phyloP scores from a whole-genome alignment of 2,888 invertebrate species.

The Acanthosepion pharaonis region DNA sequence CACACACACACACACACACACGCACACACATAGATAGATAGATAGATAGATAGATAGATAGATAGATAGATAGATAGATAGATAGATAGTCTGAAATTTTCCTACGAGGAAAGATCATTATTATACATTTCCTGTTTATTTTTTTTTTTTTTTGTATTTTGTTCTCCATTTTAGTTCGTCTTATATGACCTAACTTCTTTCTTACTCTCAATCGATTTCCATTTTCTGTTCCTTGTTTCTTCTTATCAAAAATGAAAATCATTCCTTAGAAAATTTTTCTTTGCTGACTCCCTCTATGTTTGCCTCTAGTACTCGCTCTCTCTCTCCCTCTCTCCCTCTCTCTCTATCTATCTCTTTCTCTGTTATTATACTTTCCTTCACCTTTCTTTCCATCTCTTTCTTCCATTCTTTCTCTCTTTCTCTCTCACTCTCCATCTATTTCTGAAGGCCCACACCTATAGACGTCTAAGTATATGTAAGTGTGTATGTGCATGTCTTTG shows the following conservation, averaged over 20 bases:
- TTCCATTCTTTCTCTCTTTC: not conserved
- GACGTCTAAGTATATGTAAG: not conserved
- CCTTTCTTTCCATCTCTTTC: not conserved
- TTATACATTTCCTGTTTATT: no score
- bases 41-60: no score
- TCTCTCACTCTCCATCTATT: not conserved
- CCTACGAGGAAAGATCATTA: no score
- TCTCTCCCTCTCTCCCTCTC: no score
- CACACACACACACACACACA: no score
- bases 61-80: no score
- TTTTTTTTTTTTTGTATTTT: no score
- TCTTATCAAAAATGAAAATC: not conserved
- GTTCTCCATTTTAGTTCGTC: no score
- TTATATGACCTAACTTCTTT: not conserved
- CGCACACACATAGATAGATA: no score
- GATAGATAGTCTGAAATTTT: no score
- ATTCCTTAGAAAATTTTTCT: not conserved
- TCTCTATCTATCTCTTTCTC: not conserved
- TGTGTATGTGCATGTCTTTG: not conserved
- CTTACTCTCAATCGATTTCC: not conserved
- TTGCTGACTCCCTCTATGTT: not conserved
- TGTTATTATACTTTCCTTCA: not conserved
- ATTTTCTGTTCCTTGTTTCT: not conserved
- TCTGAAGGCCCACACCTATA: no score
- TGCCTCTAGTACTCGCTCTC: no score